Base-by-base conservation (phyloP, 2,888 invertebrate genomes). In the Elysia crispata region DNA sequence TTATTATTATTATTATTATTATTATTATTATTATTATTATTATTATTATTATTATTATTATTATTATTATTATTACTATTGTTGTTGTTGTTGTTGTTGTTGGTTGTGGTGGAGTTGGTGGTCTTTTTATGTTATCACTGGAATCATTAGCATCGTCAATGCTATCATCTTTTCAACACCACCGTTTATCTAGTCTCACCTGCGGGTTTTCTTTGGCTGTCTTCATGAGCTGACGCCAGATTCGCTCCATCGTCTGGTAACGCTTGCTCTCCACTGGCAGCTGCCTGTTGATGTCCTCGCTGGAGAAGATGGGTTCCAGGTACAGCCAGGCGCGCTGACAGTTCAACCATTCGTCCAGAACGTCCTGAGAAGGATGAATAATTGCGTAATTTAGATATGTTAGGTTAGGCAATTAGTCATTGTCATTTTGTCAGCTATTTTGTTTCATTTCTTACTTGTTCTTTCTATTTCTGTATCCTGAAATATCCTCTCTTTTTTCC, bases 181-280 rank as follows among this genome's bases (percentile, higher is more conserved):
- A 41, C 5, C 41, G 41, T 41, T 41, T 41, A 41, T 41, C 41
- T 41, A 11, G 41, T 6, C 41, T 86, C 89, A 95, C 96, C 93
- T 95, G 94, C 18, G 95, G 95, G 84, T 94, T 94, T 41, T 95
- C 95, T 28, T 93, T 91, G 0, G 95, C 95, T 1, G 94, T 92
- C 83, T 94, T 94, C 95, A 96, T 92, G 81, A 92, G 87, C 85
- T 92, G 92, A 75, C 91, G 87, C 92, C 92, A 92, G 82, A 92
- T 90, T 75, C 92, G 86, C 84, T 92, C 92, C 91, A 92, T 92
- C 57, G 92, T 92, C 85, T 92, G 91, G 82, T 92, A 92, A 3
- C 92, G 84, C 85, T 92, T 92, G 80, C 92, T 91, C 86, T 92
- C 92, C 60, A 91, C 91, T 1, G 92, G 92, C 57, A 92, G 85